Base-by-base conservation (phyloP, 2,797 vertebrate species). In the Coranthus polyacanthus region DNA sequence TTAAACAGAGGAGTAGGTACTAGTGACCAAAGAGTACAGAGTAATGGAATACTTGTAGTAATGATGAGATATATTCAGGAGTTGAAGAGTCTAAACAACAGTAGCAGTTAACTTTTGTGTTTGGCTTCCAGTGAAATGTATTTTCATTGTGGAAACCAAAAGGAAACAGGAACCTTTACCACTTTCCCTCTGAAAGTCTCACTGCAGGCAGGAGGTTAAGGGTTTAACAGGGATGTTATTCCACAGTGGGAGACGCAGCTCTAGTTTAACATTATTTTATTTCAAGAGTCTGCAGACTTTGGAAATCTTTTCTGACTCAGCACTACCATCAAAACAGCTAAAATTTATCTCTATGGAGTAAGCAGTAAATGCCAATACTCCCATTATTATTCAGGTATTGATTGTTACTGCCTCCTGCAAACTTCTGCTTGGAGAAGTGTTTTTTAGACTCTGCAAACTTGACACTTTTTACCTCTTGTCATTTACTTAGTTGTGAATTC, bases 401-500 rank as follows among this genome's bases (percentile, higher is more conserved):
- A 74, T 34, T 49, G 20, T 43, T 36, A 52, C 17, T 12, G 6
- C 43, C 36, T 41, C 36, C 24, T 36, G 9, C 17, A 42, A 38
- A 57, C 29, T 16, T 29, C 13, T 68, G 59, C 72, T 62, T 55
- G 53, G 22, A 26, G 10, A 32, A 20, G 42, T 54, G 49, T 39
- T 55, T 15, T 74, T 71, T 4, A 22, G 16, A 2, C 6, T 68
- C 43, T 56, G 62, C 55, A 52, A 47, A 55, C 54, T 15, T 42
- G 43, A 57, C 58, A 62, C 7, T 54, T 79, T 66, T 46, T n/a
- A 29, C 9, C 16, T 38, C 13, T 13, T 15, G 13, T 16, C 15
- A 15, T 15, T 6, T 16, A 7, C n/a, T 2, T 1, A 9, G 7
- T 32, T 32, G 29, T 32, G 3, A 32, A 32, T 32, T 9, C 7